Evolutionary conservation across 2,797 vertebrate genomes (phyloP), one percentile per base, ranked within the genome.

Genomic region (Spheniscus humboldti): DNA sequence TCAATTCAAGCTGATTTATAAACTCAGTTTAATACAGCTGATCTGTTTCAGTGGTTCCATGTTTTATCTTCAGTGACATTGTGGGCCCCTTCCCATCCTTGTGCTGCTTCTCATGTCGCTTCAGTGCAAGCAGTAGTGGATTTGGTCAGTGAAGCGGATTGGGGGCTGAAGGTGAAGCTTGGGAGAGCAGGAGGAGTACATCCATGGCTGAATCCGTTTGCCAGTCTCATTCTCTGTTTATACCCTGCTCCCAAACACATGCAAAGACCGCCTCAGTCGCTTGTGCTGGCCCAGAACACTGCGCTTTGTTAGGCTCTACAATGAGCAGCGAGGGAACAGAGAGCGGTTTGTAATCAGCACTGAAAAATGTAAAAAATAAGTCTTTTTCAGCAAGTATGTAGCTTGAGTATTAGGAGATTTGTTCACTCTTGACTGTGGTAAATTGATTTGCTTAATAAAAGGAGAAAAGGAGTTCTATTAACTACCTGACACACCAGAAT

Each of bases 401-500:
- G 47, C n/a, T 95, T 71, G 43, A 63, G 11, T 67, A 25, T 88
- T 86, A n/a, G 22, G 41, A 73, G 37, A 27, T 56, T 15, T 68
- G 4, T 75, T 87, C 28, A 10, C 7, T 91, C 31, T 74, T 88
- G 28, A 53, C 43, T 75, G 18, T 66, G 30, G 71, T 84, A 77
- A 90, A 63, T 71, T 60, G 62, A 68, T 95, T 90, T 80, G 72
- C 60, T 77, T 86, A 67, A 84, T 88, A 86, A 72, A 79, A 86
- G 64, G 47, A 66, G 37, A 74, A 81, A 28, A 39, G 27, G 30
- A 60, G 13, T 66, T 94, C 28, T 86, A 1, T 43, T 92, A 80
- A 33, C 48, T 95, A 15, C 28, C 33, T 62, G 73, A 79, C 23
- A 30, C 68, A 84, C 7, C 25, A 68, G 23, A 87, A 85, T 4